A percentile compares a stretch with the other conserved stretches of the same genome.
phyloP scores from a whole-genome alignment of 2,797 vertebrate species.

The Leucoraja ocellata region DNA sequence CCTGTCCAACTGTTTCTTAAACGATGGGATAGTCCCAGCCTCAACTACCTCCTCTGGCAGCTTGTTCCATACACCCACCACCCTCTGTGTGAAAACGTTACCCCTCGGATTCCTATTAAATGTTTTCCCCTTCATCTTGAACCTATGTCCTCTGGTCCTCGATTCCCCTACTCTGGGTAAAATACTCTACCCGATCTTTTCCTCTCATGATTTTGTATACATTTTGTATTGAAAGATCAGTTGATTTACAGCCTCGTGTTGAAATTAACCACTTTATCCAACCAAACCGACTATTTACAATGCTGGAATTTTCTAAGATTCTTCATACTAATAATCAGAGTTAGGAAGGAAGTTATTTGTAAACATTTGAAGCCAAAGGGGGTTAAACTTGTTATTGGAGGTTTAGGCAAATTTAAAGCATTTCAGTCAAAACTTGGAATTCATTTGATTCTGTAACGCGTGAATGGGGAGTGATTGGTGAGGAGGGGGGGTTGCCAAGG shows the following conservation, averaged over 20 bases:
- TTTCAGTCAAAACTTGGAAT: background rate
- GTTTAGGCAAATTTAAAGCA: background rate
- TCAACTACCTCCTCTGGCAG: too few relatives aligned
- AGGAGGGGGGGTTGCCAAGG: background rate
- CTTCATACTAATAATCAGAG: background rate
- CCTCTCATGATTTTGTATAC: too few relatives aligned
- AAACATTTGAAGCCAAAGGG: background rate
- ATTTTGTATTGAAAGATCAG: background rate
- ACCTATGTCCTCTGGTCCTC: too few relatives aligned
- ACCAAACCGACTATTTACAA: background rate
- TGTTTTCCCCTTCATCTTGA: too few relatives aligned
- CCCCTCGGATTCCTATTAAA: too few relatives aligned
- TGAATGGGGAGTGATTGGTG: too few relatives aligned
- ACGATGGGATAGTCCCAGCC: too few relatives aligned
- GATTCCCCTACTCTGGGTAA: too few relatives aligned
- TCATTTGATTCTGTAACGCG: background rate
- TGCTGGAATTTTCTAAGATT: background rate
- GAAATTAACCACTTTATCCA: background rate
- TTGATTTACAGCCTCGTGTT: background rate
- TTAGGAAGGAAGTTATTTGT: background rate
- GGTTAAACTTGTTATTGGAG: background rate
- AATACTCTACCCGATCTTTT: too few relatives aligned
- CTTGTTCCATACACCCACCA: too few relatives aligned
- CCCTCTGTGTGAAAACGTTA: too few relatives aligned
- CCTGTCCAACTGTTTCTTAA: too few relatives aligned